Evolutionary conservation across 2,888 invertebrate genomes (phyloP), one percentile per base, ranked within the genome.

Genomic region (Labia minor): DNA sequence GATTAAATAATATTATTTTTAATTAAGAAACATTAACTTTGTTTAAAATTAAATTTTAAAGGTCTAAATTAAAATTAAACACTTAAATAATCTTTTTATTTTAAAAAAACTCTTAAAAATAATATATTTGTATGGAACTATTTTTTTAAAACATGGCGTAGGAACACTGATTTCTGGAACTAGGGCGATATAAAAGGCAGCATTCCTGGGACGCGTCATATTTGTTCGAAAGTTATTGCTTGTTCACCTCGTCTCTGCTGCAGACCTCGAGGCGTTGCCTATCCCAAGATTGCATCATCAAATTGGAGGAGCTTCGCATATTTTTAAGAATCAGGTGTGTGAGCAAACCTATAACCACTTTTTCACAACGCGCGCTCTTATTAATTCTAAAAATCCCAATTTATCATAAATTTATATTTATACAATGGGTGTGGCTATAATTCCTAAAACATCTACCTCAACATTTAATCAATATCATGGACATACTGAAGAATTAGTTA

Each of bases 401-500:
- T 61, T 21, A 16, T 65, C n/a, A 18, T 61, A 20, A 20, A 61
- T 19, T 66, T 33, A 61, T 18, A 26, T 18, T 11, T 37, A 19
- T 37, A 26, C 6, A 20, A 67, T 68, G 67, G 68, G 68, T 21
- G 68, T 68, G 61, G 67, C 67, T 19, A 20, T 67, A 16, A 67
- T 65, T 37, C 33, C 19, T 62, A 62, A 62, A 63, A 19, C 33
- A 19, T 4, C 62, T 33, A 21, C 61, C 14, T 19, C 33, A 37
- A 11, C 20, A 18, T 20, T 18, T 8, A 37, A 37, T 21, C 16
- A 67, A 65, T 62, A 64, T 37, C 67, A 68, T 19, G 68, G 69
- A 33, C 69, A 67, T 10, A 71, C 71, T 1, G 70, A 71, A 62
- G 70, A 70, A 64, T 65, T 71, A 6, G 65, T 70, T 14, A 64